These are phyloP conservation scores for Sebastes schlegelii DNA, from an alignment of 2,113 vertebrate species.

Conservation along the genomic window DNA sequence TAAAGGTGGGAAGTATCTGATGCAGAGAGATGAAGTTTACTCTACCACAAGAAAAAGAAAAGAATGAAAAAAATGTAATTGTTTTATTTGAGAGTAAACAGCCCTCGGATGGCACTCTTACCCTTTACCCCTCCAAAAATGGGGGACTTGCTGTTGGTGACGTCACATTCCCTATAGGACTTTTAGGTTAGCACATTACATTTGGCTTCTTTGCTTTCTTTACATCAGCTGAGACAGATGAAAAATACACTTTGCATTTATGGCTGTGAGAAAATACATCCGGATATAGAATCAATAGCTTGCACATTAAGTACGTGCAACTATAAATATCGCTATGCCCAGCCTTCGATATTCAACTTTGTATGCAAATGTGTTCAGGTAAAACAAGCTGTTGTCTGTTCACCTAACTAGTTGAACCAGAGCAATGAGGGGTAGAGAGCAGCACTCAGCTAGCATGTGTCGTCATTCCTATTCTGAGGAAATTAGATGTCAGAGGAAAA, in stretches of 20 bases:
- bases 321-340: neutral
- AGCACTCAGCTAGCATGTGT: constrained; percentile 16
- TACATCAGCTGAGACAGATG: neutral
- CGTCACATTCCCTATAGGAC: too few relatives aligned
- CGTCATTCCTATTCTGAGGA: constrained; percentile 52
- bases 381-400: constrained; percentile 16
- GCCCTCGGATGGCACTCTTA: too few relatives aligned
- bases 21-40: neutral
- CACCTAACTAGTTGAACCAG: constrained; percentile 21
- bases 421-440: constrained; percentile 13
- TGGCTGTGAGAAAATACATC: neutral
- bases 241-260: neutral
- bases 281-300: neutral
- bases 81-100: too few relatives aligned
- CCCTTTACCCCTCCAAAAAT: too few relatives aligned
- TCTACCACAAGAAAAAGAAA: neutral
- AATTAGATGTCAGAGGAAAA: constrained; percentile 66
- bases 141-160: too few relatives aligned
- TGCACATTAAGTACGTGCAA: neutral
- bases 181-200: neutral
- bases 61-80: neutral
- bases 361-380: neutral
- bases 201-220: neutral
- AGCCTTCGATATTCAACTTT: neutral
- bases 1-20: neutral